A percentile compares a stretch with the other conserved stretches of the same genome.
Evolutionary conservation across 2,113 vertebrate species (phyloP).

Genomic region (Lophius piscatorius): DNA sequence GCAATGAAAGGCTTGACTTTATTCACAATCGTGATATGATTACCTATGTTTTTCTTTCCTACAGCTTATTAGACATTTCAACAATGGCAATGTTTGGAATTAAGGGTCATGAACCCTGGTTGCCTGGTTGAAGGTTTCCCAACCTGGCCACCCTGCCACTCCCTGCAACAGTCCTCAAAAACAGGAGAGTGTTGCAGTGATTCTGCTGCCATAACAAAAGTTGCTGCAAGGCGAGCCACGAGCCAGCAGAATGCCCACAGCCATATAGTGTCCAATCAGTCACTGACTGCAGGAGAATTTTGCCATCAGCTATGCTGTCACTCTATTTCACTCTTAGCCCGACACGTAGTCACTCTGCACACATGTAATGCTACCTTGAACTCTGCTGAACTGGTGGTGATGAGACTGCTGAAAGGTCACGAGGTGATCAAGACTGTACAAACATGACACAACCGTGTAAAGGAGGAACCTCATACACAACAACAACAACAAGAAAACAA

Average conservation of each 20-base stretch:
- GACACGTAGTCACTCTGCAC: conserved; percentile 5
- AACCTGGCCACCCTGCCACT: conserved; percentile 11
- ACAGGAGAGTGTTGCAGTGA: conserved; percentile 39
- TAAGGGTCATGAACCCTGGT: not conserved
- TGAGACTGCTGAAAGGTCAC: conserved; percentile 8
- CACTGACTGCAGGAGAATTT: conserved; percentile 38
- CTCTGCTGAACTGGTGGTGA: not conserved
- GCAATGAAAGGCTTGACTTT: conserved; percentile 24
- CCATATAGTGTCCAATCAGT: conserved; percentile 45
- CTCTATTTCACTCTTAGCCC: conserved; percentile 16
- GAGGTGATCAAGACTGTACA: not conserved
- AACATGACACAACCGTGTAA: too few species aligned
- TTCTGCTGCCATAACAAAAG: conserved; percentile 41
- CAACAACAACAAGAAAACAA: too few species aligned
- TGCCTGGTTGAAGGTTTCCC: conserved; percentile 20
- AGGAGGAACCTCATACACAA: too few species aligned
- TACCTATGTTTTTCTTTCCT: conserved; percentile 21
- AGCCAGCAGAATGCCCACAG: conserved; percentile 50
- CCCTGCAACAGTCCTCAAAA: conserved; percentile 29
- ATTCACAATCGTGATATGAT: conserved; percentile 25
- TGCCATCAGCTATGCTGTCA: conserved; percentile 9
- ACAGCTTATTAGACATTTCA: conserved; percentile 5
- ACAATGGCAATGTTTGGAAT: conserved; percentile 5
- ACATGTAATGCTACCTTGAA: conserved; percentile 5
- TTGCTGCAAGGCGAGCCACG: conserved; percentile 42